A percentile compares a stretch with the other conserved stretches of the same genome.
Evolutionary conservation across 1,140 invertebrate species (phyloP).

Genomic region (Brachionus sp.): DNA sequence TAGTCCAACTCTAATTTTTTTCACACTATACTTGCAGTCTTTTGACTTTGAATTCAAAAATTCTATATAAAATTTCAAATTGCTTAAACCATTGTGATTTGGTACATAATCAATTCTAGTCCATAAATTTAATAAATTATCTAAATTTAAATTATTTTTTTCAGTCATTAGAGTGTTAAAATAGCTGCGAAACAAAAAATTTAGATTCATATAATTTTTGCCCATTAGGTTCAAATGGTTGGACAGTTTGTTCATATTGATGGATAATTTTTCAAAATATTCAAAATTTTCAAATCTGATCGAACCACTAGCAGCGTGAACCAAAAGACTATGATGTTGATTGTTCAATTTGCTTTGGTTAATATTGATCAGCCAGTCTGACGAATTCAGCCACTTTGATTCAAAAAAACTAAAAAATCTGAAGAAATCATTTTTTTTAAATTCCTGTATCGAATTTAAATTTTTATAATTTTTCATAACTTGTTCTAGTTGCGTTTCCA

Average conservation of each 20-base stretch:
- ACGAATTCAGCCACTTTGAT: not conserved
- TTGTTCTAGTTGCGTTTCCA: not conserved
- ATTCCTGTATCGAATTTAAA: conserved; percentile 21
- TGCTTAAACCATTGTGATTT: not conserved
- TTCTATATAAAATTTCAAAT: not conserved
- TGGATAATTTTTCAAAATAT: conserved; percentile 9
- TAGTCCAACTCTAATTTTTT: not conserved
- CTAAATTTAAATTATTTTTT: not conserved
- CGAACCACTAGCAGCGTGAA: not conserved
- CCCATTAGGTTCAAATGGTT: not conserved
- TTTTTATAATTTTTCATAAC: conserved; percentile 23
- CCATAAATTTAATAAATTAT: not conserved
- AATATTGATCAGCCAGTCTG: not conserved
- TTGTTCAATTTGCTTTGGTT: not conserved
- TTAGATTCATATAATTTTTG: not conserved
- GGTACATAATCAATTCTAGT: not conserved
- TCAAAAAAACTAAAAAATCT: conserved; percentile 7
- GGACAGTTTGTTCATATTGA: not conserved
- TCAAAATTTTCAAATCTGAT: not conserved
- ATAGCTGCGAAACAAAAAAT: not conserved
- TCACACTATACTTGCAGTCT: not conserved
- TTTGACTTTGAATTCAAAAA: not conserved
- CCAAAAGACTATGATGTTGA: not conserved
- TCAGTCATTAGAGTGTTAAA: not conserved
- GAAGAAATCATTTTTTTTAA: conserved; percentile 8